These are phyloP conservation scores for Centropristis striata DNA, from an alignment of 2,113 vertebrate species.

Conservation along the genomic window DNA sequence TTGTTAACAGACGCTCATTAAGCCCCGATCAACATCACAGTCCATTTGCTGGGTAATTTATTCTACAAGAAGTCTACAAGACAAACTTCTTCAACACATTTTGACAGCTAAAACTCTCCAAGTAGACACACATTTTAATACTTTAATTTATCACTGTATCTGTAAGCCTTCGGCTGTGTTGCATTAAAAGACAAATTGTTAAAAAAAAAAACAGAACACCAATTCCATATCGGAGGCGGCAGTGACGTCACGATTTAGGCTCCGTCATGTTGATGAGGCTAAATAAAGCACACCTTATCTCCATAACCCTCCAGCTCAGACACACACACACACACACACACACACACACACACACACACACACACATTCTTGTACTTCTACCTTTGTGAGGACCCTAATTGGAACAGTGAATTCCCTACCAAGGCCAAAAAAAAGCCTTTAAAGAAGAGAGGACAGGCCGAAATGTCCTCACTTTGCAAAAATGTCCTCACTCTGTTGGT, in stretches of 20 bases:
- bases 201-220: background rate
- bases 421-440: no score
- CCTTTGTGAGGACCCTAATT: no score
- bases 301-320: constrained; percentile 63
- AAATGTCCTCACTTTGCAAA: no score
- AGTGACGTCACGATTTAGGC: constrained; percentile 51
- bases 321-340: no score
- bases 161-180: background rate
- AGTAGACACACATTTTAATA: background rate
- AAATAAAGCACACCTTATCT: constrained; percentile 73
- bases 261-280: constrained; percentile 43
- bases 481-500: no score
- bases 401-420: no score
- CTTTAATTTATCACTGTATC: background rate
- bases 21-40: constrained; percentile 52
- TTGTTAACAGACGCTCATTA: constrained; percentile 57
- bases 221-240: background rate
- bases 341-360: no score
- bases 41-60: constrained; percentile 32
- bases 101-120: constrained; percentile 27
- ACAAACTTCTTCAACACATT: background rate
- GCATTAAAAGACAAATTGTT: background rate
- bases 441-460: no score
- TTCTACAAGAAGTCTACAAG: constrained; percentile 6
- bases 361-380: no score